Conservation (phyloP, 1,140 invertebrate species). For the Diprion similis region DNA sequence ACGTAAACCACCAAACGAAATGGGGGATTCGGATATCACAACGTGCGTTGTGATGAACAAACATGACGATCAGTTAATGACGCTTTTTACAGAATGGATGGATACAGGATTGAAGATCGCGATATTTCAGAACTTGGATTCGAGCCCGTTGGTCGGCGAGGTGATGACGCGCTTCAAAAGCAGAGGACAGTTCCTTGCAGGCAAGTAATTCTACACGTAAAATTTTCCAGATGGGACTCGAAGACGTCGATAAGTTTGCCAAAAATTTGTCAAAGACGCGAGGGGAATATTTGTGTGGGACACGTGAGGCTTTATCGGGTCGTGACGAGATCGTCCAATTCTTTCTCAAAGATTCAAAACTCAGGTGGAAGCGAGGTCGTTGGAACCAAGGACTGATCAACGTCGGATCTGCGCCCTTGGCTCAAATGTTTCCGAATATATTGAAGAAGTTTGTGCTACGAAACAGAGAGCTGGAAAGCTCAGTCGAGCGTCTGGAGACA, state of each 20-base stretch:
- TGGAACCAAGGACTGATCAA: constrained; percentile 21
- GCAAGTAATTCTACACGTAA: not conserved
- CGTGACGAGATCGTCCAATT: constrained; percentile 14
- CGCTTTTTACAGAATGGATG: constrained; percentile 20
- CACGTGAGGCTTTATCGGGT: constrained; percentile 17
- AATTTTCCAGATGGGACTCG: constrained; percentile 18
- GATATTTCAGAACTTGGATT: constrained; percentile 11
- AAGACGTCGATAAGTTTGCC: constrained; percentile 5
- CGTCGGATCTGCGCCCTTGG: not conserved
- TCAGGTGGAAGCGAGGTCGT: constrained; percentile 21
- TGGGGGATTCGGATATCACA: not conserved
- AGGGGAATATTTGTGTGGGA: constrained; percentile 12
- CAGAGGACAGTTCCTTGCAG: not conserved
- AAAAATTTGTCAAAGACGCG: not conserved
- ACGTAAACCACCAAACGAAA: no score
- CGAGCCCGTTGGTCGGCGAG: constrained; percentile 16
- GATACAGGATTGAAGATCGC: constrained; percentile 12
- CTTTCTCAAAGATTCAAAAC: constrained; percentile 8
- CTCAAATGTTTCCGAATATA: constrained; percentile 10
- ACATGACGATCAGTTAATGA: constrained; percentile 21
- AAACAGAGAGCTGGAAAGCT: not conserved
- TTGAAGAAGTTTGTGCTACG: not conserved
- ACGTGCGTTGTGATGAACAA: constrained; percentile 21
- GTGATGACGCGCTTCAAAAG: constrained; percentile 6
- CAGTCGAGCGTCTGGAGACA: not conserved